Base-by-base conservation (phyloP, 1,140 invertebrate genomes). In the Tribolium madens region DNA sequence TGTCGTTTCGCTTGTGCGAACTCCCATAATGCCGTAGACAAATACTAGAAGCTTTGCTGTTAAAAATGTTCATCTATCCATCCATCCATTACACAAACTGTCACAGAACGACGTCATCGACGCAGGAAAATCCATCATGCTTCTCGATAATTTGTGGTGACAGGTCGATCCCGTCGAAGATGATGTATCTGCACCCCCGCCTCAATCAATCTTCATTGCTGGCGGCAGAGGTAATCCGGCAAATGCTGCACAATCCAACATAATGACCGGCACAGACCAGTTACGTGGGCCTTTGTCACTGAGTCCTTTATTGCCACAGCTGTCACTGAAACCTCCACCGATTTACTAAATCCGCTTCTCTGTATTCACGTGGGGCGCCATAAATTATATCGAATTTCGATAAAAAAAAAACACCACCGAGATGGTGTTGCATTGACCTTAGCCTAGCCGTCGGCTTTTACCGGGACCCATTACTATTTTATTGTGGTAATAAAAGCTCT, bases 401-500 rank as follows among this genome's bases (percentile, higher is more conserved):
- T 57, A 57, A 57, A 57, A 57, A 52, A 52, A 42, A 64, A 64
- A 12, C 26, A 33, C 57, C 57, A 18, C 10, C 17, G 52, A 18
- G 52, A 64, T 33, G 57, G 57, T 64, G 57, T 79, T 79, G 78
- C 75, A 76, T 79, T 81, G 79, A 81, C 79, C 78, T 72, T 73
- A 53, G 46, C 53, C 72, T 42, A 74, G 70, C 73, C 53, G 70
- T 15, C 78, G 75, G 75, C 76, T 82, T 76, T 78, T 78, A 73
- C 79, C 76, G 76, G 57, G 68, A 33, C 76, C 71, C 81, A 81
- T 81, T 79, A 82, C 80, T 76, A 82, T 81, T 82, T 82, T 82
- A 82, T 82, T 82, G 76, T 76, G 53, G 81, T 76, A 78, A 82
- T 82, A 82, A 82, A 82, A 80, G 81, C 81, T 82, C 75, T 82